Evolutionary conservation across 2,888 invertebrate genomes (phyloP), one percentile per base, ranked within the genome.

Genomic region (Drosophila mercatorum): DNA sequence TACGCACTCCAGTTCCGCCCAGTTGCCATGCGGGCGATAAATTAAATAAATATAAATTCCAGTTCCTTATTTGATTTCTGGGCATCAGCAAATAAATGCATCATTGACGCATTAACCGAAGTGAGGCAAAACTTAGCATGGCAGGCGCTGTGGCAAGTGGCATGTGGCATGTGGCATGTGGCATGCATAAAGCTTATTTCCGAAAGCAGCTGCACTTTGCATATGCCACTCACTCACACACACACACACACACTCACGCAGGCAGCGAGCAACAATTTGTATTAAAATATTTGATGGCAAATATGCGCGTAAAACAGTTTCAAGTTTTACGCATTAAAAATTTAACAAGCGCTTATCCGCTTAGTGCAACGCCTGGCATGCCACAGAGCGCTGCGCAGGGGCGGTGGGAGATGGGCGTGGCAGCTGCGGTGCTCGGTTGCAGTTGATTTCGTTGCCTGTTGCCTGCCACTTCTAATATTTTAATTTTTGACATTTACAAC

Each of bases 311-410:
- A 65, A 68, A 88, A 80, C 88, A 51, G 49, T 51, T 88, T 78
- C 81, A 88, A 86, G 86, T 85, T 85, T 83, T 85, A 85, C 60
- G 84, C 88, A 85, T 85, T 85, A 88, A 88, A 88, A 85, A 85
- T 85, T 88, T 83, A 88, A 85, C 84, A 83, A 86, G 84, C 84
- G 84, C 87, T 85, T 85, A 85, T 85, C 88, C 84, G 88, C 84
- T 85, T 88, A 88, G 81, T 78, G 84, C 84, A 70, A 81, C 84
- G 83, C 83, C 84, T 75, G 77, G 46, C 66, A 72, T 63, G 61
- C 69, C 52, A 38, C 38, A 38, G 36, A 66, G 41, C 57, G 46
- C 22, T 60, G 36, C 14, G 59, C 55, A 56, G 59, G 38, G 14
- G 41, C 6, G 31, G 6, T 1, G 31, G 28, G 28, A 0, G 5